phyloP scores from a whole-genome alignment of 2,113 vertebrate species.

The Columba livia region DNA sequence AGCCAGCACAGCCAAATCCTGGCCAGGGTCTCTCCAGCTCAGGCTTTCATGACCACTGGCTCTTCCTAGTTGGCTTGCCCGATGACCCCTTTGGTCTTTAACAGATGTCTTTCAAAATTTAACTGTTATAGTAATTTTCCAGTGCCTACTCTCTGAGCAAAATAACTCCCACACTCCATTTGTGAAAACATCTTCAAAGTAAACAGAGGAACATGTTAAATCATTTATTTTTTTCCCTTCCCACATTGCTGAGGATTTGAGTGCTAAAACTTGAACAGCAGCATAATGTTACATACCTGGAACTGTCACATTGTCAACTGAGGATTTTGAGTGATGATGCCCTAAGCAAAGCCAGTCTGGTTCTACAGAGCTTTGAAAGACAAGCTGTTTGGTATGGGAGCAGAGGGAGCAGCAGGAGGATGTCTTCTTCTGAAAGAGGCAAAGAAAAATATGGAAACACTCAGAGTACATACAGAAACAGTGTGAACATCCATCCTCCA shows the following conservation, averaged over 20 bases:
- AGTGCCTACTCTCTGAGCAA: background rate
- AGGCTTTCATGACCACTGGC: background rate
- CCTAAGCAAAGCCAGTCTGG: background rate
- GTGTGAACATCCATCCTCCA: background rate
- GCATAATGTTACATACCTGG: background rate
- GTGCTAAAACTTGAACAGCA: background rate
- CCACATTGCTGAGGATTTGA: background rate
- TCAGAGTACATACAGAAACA: background rate
- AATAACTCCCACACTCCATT: background rate
- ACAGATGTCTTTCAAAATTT: background rate
- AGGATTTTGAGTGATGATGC: background rate
- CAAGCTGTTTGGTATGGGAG: accelerated
- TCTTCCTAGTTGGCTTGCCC: background rate
- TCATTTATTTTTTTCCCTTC: background rate
- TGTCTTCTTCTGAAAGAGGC: background rate
- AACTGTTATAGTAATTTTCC: background rate
- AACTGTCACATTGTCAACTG: background rate
- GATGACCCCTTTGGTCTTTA: background rate
- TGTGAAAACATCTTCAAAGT: constrained; percentile 16
- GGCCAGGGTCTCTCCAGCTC: background rate
- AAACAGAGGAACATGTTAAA: background rate
- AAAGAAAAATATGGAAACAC: background rate
- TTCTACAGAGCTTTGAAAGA: background rate
- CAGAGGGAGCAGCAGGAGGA: background rate
- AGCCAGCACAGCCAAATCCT: background rate